phyloP scores from a whole-genome alignment of 2,888 invertebrate species.

The Torymus auratus region DNA sequence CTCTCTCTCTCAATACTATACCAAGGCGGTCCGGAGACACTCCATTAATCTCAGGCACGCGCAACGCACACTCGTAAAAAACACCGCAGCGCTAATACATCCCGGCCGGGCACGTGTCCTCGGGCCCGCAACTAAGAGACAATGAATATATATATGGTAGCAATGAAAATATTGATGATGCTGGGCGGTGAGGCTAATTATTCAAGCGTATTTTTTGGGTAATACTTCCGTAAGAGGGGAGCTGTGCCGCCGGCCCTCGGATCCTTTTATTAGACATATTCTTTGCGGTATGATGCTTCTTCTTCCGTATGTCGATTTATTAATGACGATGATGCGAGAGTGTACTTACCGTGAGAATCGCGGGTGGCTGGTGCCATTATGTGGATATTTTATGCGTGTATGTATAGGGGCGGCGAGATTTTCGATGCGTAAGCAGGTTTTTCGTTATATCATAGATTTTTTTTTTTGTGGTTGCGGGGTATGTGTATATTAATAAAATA shows the following conservation, averaged over 20 bases:
- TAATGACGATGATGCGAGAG: background rate
- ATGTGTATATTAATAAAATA: too few species aligned
- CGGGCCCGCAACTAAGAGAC: background rate
- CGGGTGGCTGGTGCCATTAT: too few species aligned
- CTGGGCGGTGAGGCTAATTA: conserved; percentile 70
- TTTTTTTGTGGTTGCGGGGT: too few species aligned
- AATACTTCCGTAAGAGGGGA: background rate
- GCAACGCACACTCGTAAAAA: background rate
- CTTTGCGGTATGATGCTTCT: background rate
- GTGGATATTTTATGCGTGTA: too few species aligned
- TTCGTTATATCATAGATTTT: too few species aligned
- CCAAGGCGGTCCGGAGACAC: conserved; percentile 20
- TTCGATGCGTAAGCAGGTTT: too few species aligned
- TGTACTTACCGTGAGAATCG: background rate
- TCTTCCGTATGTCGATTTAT: too few species aligned
- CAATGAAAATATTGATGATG: conserved; percentile 69
- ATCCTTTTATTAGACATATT: conserved; percentile 34
- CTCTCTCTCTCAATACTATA: background rate
- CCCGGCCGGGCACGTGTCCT: background rate
- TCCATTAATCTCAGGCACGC: conserved; percentile 28
- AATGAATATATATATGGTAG: conserved; percentile 21
- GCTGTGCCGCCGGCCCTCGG: conserved; percentile 6
- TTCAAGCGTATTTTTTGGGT: conserved; percentile 61
- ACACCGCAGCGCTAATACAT: conserved; percentile 8
- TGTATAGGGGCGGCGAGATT: too few species aligned